Evolutionary conservation across 2,113 vertebrate genomes (phyloP), one percentile per base, ranked within the genome.

Genomic region (Alexandromys fortis): DNA sequence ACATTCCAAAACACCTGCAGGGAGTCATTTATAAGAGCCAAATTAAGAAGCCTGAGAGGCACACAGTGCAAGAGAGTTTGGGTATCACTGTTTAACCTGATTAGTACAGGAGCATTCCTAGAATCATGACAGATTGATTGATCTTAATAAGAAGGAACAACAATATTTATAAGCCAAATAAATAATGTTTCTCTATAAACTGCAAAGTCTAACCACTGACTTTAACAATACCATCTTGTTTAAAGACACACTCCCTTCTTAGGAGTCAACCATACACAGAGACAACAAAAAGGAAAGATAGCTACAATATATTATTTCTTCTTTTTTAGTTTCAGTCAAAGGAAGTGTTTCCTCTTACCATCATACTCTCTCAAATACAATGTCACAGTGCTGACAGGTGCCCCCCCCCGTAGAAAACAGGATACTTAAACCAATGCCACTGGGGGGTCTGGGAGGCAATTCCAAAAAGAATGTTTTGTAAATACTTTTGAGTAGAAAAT

Each of bases 101-200:
- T 77, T 83, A 89, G 86, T 58, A 92, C 19, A 79, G 38, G 52
- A 92, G 58, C 9, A 47, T 90, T 89, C 92, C 63, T 82, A 68
- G 0, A 63, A 73, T 42, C 73, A 7, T 83, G 73, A 77, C 38
- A 91, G 88, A 91, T 16, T 77, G 63, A 82, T 95, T 86, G 68
- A 81, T 94, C 96, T 85, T 94, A 75, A 76, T 91, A 94, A 94
- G 90, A 93, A 96, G 93, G n/a, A 90, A 73, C 47, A 55, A 9
- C 58, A 95, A 92, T 33, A 92, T 87, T 94, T 95, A 90, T 35
- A 89, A 28, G 79, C 19, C 77, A 77, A 94, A 93, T 94, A 70
- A 95, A 91, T 65, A 35, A 90, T 45, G 42, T 49, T 11, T 78
- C 92, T 94, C 78, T 96, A 9, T 52, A 95, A 91, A 78, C 30